phyloP scores from a whole-genome alignment of 2,888 invertebrate species.

The Eucriotettix oculatus region DNA sequence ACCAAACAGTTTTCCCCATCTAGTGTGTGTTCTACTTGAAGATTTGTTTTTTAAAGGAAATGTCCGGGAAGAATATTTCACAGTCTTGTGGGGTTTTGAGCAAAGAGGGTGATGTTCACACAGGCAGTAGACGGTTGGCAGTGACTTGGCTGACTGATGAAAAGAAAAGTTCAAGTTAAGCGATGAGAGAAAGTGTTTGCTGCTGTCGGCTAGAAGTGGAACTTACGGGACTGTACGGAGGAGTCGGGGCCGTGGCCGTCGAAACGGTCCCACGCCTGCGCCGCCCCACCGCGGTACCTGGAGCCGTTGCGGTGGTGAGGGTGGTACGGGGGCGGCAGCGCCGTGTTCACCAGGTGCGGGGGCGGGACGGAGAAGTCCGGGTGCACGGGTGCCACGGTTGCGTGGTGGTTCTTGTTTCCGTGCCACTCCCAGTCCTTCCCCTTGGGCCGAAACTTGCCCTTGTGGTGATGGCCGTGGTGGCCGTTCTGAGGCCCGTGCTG shows the following conservation, averaged over 20 bases:
- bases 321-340: conserved; percentile 11
- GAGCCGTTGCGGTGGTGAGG: conserved; percentile 4
- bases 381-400: neutral
- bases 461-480: conserved; percentile 1
- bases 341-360: conserved; percentile 9
- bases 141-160: neutral
- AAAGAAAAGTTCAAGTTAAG: neutral
- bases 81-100: no score
- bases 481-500: neutral
- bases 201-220: no score
- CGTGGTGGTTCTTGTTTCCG: conserved; percentile 10
- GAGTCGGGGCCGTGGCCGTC: neutral
- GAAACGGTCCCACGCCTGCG: conserved; percentile 1
- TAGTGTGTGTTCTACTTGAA: no score
- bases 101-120: no score
- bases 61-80: no score
- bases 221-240: neutral
- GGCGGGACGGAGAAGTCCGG: conserved; percentile 11
- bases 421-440: conserved; percentile 59
- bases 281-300: neutral
- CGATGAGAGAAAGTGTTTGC: neutral
- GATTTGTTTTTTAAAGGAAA: no score
- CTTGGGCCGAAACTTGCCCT: conserved; percentile 49
- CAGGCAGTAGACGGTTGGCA: neutral
- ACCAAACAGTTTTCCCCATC: no score